A percentile compares a stretch with the other conserved stretches of the same genome.
Evolutionary conservation across 1,140 invertebrate genomes (phyloP).

Genomic region (Drosophila cardini): DNA sequence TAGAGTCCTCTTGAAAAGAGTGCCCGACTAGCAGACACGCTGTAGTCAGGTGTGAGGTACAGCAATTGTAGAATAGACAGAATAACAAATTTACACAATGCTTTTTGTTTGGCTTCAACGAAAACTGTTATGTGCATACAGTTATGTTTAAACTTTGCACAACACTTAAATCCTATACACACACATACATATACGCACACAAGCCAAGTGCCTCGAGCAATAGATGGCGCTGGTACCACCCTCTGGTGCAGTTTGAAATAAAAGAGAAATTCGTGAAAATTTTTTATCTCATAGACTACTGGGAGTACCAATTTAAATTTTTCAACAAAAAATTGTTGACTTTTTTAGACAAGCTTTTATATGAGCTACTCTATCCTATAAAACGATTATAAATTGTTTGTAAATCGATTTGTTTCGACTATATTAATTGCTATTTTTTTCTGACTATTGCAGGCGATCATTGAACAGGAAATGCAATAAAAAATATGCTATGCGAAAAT

Average conservation of each 20-base stretch:
- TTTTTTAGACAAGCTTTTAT: too few species aligned
- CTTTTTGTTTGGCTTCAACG: not conserved
- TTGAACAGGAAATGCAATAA: slow-evolving; percentile 4
- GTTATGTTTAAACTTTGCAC: not conserved
- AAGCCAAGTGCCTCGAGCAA: too few species aligned
- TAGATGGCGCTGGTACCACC: too few species aligned
- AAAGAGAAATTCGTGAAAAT: too few species aligned
- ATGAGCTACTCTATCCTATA: not conserved
- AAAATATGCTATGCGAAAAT: not conserved
- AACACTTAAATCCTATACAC: not conserved
- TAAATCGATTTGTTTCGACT: slow-evolving; percentile 1
- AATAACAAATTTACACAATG: not conserved
- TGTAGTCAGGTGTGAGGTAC: slow-evolving; percentile 6
- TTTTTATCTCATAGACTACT: too few species aligned
- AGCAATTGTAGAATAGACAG: not conserved
- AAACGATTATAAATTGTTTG: slow-evolving; percentile 1
- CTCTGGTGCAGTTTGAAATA: too few species aligned
- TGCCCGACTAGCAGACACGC: slow-evolving; percentile 15
- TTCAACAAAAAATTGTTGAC: too few species aligned
- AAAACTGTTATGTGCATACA: not conserved
- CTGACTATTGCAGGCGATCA: not conserved
- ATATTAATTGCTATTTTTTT: not conserved
- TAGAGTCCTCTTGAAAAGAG: slow-evolving; percentile 1
- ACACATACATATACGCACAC: too few species aligned
- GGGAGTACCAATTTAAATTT: too few species aligned